phyloP scores from a whole-genome alignment of 2,888 invertebrate species.

The Fabriciana adippe region DNA sequence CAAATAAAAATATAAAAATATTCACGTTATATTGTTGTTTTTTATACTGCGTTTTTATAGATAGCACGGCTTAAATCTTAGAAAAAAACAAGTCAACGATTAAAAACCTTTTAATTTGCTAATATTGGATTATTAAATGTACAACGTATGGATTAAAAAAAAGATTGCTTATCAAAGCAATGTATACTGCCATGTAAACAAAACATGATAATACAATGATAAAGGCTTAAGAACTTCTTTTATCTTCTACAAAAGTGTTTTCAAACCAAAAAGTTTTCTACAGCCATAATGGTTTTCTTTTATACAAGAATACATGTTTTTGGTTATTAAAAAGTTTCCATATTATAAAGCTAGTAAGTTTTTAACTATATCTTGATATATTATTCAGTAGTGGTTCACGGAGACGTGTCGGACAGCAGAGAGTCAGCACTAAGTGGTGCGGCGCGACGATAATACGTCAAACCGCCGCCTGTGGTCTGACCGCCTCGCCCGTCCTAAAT shows the following conservation, averaged over 20 bases:
- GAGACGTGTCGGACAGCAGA: slow-evolving; percentile 43
- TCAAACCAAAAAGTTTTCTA: slow-evolving; percentile 2
- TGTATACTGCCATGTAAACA: too few relatives aligned
- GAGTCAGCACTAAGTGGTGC: slow-evolving; percentile 58
- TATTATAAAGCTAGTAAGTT: background rate
- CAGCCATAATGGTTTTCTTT: background rate
- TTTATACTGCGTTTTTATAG: too few relatives aligned
- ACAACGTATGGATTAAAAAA: too few relatives aligned
- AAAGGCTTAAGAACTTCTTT: background rate
- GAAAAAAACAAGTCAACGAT: too few relatives aligned
- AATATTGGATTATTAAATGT: too few relatives aligned
- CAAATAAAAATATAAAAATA: too few relatives aligned
- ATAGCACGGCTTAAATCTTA: too few relatives aligned
- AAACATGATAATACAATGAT: too few relatives aligned
- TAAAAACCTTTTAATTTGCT: too few relatives aligned
- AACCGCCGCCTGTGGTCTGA: slow-evolving; percentile 62
- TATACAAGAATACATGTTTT: background rate
- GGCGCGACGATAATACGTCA: slow-evolving; percentile 68
- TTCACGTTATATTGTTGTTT: too few relatives aligned
- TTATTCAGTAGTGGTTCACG: slow-evolving; percentile 30
- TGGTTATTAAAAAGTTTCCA: slow-evolving; percentile 6
- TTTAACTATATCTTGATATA: slow-evolving; percentile 13
- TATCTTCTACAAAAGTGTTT: background rate
- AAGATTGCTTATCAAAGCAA: too few relatives aligned
- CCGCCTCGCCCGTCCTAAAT: slow-evolving; percentile 54